Conservation (phyloP, 1,140 invertebrate genomes). For the Choristoneura fumiferana region DNA sequence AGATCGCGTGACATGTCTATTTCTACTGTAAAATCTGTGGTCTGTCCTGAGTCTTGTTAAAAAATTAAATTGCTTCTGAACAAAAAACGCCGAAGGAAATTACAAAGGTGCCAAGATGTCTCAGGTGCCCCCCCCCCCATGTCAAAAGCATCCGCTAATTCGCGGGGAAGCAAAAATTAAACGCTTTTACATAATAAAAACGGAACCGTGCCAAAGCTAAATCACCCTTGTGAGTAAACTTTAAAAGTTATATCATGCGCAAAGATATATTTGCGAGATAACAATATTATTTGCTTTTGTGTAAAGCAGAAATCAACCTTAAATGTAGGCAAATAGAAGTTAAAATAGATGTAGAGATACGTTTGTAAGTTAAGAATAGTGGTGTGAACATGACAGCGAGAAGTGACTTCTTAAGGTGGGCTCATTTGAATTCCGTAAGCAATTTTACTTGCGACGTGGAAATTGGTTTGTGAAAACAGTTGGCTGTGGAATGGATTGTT, state of each 20-base stretch:
- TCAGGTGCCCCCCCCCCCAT: slow-evolving; percentile 1
- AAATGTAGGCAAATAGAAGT: neutral
- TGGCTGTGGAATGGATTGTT: slow-evolving; percentile 8
- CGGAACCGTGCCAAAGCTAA: neutral
- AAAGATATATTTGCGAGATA: neutral
- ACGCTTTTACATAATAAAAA: neutral
- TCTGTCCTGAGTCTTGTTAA: too few relatives aligned
- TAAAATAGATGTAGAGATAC: neutral
- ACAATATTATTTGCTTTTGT: neutral
- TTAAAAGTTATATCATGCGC: neutral
- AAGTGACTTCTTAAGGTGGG: slow-evolving; percentile 12
- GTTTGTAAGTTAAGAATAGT: neutral
- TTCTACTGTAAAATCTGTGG: too few relatives aligned
- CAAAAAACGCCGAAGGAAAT: slow-evolving; percentile 6
- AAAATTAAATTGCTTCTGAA: too few relatives aligned
- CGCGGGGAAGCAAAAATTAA: slow-evolving; percentile 5
- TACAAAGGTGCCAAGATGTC: neutral
- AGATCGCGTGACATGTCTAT: too few relatives aligned
- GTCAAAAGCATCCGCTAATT: slow-evolving; percentile 14
- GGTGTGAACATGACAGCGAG: slow-evolving; percentile 7
- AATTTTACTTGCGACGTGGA: slow-evolving; percentile 9
- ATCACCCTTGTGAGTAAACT: neutral
- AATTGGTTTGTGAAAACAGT: neutral
- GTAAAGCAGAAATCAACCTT: neutral
- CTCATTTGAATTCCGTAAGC: slow-evolving; percentile 14